Evolutionary conservation across 37 sponge, comb jelly and placozoan genomes (phyloP).

Genomic region (Tethya wilhelma): DNA sequence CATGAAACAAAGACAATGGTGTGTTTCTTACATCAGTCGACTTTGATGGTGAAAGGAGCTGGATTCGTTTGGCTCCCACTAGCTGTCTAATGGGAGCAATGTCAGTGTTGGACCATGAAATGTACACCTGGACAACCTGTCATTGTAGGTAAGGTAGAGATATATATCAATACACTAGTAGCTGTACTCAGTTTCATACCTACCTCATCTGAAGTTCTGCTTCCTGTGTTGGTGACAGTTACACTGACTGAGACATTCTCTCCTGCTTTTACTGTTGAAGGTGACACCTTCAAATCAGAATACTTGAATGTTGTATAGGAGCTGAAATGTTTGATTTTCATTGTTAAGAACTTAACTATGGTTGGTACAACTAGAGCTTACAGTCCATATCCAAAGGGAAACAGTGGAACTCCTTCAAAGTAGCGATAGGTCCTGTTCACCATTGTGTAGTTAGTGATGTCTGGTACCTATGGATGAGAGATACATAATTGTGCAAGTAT

Average conservation of each 20-base stretch:
- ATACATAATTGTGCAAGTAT: too few relatives aligned
- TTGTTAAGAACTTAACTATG: background rate
- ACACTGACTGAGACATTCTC: constrained; percentile 33
- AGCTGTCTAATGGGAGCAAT: constrained; percentile 35
- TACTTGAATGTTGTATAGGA: constrained; percentile 56
- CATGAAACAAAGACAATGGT: background rate
- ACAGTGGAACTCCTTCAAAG: constrained; percentile 38
- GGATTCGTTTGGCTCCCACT: too few relatives aligned
- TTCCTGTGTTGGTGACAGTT: constrained; percentile 49
- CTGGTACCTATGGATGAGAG: too few relatives aligned
- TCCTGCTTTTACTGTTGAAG: constrained; percentile 11
- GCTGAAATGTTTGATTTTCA: constrained; percentile 1
- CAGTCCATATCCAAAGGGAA: constrained; percentile 72
- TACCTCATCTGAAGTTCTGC: constrained; percentile 59
- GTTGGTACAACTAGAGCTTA: constrained; percentile 2
- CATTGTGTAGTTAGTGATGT: constrained; percentile 68
- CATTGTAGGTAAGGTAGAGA: too few relatives aligned
- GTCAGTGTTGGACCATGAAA: constrained; percentile 17
- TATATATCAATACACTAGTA: too few relatives aligned
- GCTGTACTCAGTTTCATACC: too few relatives aligned
- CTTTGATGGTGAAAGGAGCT: too few relatives aligned
- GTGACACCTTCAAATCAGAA: constrained; percentile 10
- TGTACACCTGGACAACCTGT: constrained; percentile 57
- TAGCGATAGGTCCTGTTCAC: constrained; percentile 60
- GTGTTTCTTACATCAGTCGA: too few relatives aligned